Base-by-base conservation (phyloP, 1,140 invertebrate genomes). In the Drosophila kurseongensis region DNA sequence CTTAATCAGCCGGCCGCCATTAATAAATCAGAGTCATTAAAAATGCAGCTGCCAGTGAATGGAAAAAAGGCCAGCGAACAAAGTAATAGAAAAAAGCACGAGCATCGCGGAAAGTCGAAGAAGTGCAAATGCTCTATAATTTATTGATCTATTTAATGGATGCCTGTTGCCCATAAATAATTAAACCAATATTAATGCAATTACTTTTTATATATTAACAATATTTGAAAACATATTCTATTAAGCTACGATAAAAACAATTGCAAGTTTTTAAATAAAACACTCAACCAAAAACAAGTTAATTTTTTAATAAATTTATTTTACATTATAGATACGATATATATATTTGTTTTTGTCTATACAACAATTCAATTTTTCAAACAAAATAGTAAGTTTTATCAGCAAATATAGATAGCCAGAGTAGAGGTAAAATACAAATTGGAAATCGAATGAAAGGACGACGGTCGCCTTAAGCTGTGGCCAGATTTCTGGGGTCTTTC, bases 1-100 rank as follows among this genome's bases (percentile, higher is more conserved):
- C 86, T 91, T 91, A 91, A 91, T 91, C 90, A 91, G 78, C 73
- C 66, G 56, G 74, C 83, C 90, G 90, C 90, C 90, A 91, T 91
- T 91, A 91, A 91, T 91, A 91, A 91, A 91, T 91, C 90, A 91
- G 80, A 91, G 82, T 88, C 90, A 91, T 91, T 91, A 91, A 91
- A 91, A 91, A 91, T 91, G 90, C 90, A 90, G 78, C 75, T 81
- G 71, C 85, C 69, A 66, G 66, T 79, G 71, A 67, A 85, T 75
- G 56, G 58, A 51, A 67, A 63, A 60, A 62, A 78, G 76, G 68
- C 65, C 44, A 71, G 50, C 67, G 51, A 69, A 23, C 36, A 71
- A 36, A 48, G 66, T 58, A 72, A 71, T 58, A 72, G 79, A 67
- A 74, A 75, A 75, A 74, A 72, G 16, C 8, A 59, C 9, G 32